phyloP scores from a whole-genome alignment of 2,113 vertebrate species.

The Chauna torquata region DNA sequence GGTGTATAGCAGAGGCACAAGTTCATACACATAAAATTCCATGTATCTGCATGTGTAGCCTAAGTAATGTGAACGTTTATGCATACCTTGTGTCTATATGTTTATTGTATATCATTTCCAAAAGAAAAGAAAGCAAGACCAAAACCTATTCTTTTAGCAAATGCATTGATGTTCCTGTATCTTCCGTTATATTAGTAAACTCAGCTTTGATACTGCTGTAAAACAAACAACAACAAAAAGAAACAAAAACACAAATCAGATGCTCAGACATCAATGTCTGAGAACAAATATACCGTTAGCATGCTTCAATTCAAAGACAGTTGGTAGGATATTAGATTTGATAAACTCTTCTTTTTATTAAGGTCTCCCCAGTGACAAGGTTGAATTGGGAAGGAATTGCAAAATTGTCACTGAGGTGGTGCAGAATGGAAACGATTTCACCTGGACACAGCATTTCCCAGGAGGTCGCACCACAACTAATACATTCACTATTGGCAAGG shows the following conservation, averaged over 20 bases:
- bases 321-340: not conserved
- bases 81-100: not conserved
- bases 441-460: slow-evolving; percentile 87
- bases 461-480: slow-evolving; percentile 81
- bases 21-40: not conserved
- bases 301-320: not conserved
- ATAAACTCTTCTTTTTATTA: not conserved
- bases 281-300: not conserved
- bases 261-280: not conserved
- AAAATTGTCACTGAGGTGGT: slow-evolving; percentile 88
- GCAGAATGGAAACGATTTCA: slow-evolving; percentile 86
- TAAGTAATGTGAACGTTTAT: not conserved
- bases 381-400: slow-evolving; percentile 82
- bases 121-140: not conserved
- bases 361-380: slow-evolving; percentile 84
- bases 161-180: not conserved
- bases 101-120: not conserved
- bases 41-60: not conserved
- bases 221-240: not conserved
- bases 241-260: not conserved
- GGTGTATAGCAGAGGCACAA: not conserved
- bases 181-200: not conserved
- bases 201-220: not conserved
- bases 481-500: slow-evolving; percentile 84
- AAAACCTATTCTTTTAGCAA: not conserved